Evolutionary conservation across 2,797 vertebrate genomes (phyloP).

Genomic region (Danio aesculapii): DNA sequence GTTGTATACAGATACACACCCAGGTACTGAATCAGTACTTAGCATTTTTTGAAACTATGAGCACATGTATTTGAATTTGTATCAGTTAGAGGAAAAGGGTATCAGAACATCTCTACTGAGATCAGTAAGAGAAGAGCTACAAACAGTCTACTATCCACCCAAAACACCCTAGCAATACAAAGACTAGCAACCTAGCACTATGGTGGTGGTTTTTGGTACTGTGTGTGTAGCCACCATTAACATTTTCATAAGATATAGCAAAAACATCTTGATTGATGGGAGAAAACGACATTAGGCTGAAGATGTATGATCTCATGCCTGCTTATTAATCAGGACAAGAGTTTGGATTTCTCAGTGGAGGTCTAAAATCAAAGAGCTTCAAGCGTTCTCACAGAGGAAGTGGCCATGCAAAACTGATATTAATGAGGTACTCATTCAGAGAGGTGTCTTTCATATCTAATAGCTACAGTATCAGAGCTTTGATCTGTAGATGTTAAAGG

Average conservation of each 20-base stretch:
- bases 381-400: constrained; percentile 3
- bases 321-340: constrained; percentile 11
- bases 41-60: too few relatives aligned
- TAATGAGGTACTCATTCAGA: background rate
- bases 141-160: background rate
- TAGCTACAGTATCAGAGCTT: background rate
- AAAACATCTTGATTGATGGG: background rate
- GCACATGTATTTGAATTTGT: too few relatives aligned
- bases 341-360: background rate
- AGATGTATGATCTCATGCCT: background rate
- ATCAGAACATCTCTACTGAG: too few relatives aligned
- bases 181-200: background rate
- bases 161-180: background rate
- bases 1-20: too few relatives aligned
- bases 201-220: background rate
- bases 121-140: background rate
- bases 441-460: background rate
- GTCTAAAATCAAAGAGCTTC: background rate
- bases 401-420: background rate
- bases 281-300: background rate
- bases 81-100: too few relatives aligned
- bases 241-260: background rate
- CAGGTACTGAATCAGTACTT: too few relatives aligned
- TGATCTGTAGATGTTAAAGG: background rate
- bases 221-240: background rate